Percentiles rank a stretch among this genome's conserved stretches.
These are phyloP conservation scores for Kradibia gibbosae DNA, from an alignment of 1,140 invertebrate species.

Conservation along the genomic window DNA sequence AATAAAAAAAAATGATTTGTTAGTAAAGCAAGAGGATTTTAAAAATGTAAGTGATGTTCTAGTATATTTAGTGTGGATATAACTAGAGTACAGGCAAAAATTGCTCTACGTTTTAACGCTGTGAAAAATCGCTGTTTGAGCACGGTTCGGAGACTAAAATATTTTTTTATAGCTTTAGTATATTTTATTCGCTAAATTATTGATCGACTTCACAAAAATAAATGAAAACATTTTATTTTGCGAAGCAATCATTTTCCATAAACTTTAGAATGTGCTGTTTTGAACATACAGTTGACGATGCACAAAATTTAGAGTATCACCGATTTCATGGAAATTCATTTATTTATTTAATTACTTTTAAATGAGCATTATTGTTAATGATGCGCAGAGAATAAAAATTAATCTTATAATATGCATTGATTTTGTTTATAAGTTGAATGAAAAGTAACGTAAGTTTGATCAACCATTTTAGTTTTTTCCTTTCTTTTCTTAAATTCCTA, in stretches of 20 bases:
- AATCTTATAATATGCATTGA: too few species aligned
- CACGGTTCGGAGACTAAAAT: constrained; percentile 30
- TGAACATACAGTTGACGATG: not conserved
- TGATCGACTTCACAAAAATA: constrained; percentile 8
- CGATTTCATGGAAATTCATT: not conserved
- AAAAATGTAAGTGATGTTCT: constrained; percentile 2
- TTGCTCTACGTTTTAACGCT: not conserved
- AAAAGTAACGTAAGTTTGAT: too few species aligned
- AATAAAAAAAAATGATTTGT: not conserved
- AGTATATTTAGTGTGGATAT: not conserved
- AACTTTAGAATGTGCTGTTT: too few species aligned
- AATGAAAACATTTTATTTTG: constrained; percentile 25
- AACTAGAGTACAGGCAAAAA: not conserved
- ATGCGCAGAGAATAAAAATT: too few species aligned
- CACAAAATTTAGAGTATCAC: not conserved
- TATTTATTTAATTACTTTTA: not conserved
- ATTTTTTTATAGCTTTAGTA: constrained; percentile 2
- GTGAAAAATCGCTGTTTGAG: constrained; percentile 23
- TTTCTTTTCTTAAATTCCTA: too few species aligned
- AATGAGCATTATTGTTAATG: too few species aligned
- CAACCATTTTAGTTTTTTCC: too few species aligned
- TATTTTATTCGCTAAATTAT: constrained; percentile 4
- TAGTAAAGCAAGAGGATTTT: not conserved
- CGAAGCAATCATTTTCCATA: not conserved
- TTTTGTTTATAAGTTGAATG: too few species aligned